A percentile compares a stretch with the other conserved stretches of the same genome.
phyloP scores from a whole-genome alignment of 1,140 invertebrate species.

The Helicoverpa zea region DNA sequence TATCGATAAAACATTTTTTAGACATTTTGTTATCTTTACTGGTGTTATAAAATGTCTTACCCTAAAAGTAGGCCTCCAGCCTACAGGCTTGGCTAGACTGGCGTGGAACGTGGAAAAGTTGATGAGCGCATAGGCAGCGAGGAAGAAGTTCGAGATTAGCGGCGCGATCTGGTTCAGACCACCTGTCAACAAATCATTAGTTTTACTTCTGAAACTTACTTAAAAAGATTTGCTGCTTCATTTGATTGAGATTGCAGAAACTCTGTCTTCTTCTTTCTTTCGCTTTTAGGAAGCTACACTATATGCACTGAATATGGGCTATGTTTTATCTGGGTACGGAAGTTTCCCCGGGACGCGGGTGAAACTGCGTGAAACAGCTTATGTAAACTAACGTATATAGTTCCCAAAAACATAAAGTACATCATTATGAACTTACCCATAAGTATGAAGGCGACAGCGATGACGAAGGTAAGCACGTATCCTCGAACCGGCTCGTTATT shows the following conservation, averaged over 20 bases:
- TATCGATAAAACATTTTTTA: not conserved
- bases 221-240: too few species aligned
- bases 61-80: conserved; percentile 96
- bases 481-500: conserved; percentile 97
- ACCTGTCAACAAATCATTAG: conserved; percentile 83
- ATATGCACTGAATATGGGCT: too few species aligned
- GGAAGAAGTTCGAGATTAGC: conserved; percentile 99
- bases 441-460: conserved; percentile 95
- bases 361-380: too few species aligned
- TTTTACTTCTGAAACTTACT: too few species aligned
- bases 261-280: too few species aligned
- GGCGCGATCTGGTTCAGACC: conserved; percentile 97
- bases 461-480: conserved; percentile 96
- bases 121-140: conserved; percentile 98
- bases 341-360: too few species aligned
- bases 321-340: too few species aligned
- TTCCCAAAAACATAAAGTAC: not conserved
- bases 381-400: too few species aligned
- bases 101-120: conserved; percentile 99
- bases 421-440: conserved; percentile 90
- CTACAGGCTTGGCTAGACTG: conserved; percentile 93
- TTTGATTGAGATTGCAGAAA: too few species aligned
- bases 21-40: not conserved
- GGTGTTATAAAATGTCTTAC: conserved; percentile 79
- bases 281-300: too few species aligned